These are phyloP conservation scores for Actias luna DNA, from an alignment of 2,888 invertebrate species.

Conservation along the genomic window DNA sequence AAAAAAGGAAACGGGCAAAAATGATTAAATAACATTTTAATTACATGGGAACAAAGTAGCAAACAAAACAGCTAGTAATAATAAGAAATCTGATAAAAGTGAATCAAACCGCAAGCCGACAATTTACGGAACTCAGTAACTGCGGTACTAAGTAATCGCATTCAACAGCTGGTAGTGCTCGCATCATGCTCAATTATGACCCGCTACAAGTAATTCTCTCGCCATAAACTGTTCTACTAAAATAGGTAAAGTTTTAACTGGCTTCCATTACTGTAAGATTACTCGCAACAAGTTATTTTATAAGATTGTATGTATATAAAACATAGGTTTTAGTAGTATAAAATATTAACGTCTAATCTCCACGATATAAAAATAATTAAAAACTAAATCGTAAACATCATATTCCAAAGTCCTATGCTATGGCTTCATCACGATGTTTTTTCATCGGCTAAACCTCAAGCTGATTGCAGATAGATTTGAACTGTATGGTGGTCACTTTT, in stretches of 20 bases:
- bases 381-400: too few relatives aligned
- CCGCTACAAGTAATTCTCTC: background rate
- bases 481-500: too few relatives aligned
- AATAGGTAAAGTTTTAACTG: background rate
- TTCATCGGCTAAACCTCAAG: too few relatives aligned
- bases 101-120: background rate
- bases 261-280: background rate
- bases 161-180: background rate
- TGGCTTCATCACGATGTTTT: too few relatives aligned
- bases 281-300: background rate
- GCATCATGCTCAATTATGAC: slow-evolving; percentile 5
- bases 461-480: too few relatives aligned
- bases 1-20: too few relatives aligned
- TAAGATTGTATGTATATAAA: background rate
- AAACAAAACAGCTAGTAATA: background rate
- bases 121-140: slow-evolving; percentile 2
- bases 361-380: too few relatives aligned
- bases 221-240: background rate
- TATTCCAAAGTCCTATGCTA: too few relatives aligned
- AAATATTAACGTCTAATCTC: background rate
- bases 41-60: too few relatives aligned
- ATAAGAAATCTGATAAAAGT: background rate
- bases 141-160: background rate
- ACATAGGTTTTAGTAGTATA: background rate
- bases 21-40: too few relatives aligned